Evolutionary conservation across 2,888 invertebrate genomes (phyloP).

Genomic region (Pyrocoelia pectoralis): DNA sequence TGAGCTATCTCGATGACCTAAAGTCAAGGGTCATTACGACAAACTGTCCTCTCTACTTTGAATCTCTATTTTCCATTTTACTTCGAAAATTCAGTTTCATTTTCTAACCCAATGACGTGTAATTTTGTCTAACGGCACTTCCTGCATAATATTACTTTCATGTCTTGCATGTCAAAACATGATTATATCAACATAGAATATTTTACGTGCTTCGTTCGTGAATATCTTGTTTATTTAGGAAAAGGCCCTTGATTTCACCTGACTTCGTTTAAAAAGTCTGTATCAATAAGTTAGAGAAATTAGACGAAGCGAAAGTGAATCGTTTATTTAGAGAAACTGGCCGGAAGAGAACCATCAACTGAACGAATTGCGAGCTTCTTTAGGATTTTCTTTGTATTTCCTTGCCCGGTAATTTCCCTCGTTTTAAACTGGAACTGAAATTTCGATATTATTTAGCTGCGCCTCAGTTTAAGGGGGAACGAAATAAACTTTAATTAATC

Average conservation of each 20-base stretch:
- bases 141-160: conserved; percentile 21
- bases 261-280: not conserved
- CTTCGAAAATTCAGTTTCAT: conserved; percentile 27
- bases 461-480: no score
- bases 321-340: conserved; percentile 25
- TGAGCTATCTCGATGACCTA: conserved; percentile 26
- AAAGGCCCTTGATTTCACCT: no score
- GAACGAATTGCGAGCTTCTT: conserved; percentile 11
- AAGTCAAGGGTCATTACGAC: conserved; percentile 33
- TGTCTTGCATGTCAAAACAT: conserved; percentile 29
- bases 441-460: no score
- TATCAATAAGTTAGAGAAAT: conserved; percentile 22
- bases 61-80: conserved; percentile 27
- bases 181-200: conserved; percentile 8
- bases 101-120: conserved; percentile 26
- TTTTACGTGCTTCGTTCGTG: not conserved
- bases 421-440: no score
- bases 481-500: no score
- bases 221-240: no score
- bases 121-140: conserved; percentile 27
- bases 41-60: conserved; percentile 31
- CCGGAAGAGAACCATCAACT: conserved; percentile 25
- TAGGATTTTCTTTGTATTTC: no score
- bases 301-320: conserved; percentile 26
- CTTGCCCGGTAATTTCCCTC: no score